Evolutionary conservation across 2,113 vertebrate species (phyloP).

Genomic region (Notechis scutatus): DNA sequence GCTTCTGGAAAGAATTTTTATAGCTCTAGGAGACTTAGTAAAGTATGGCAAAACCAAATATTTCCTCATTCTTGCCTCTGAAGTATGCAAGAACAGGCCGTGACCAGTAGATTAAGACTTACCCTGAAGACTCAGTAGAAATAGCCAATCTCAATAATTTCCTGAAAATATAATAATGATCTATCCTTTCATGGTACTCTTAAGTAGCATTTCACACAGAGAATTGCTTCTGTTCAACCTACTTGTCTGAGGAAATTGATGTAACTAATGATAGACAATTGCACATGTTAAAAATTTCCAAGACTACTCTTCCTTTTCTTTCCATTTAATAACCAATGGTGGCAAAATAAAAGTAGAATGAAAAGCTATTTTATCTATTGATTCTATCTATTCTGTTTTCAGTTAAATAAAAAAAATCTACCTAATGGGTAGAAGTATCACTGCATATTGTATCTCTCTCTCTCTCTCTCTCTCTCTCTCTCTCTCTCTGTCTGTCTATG

Average conservation of each 20-base stretch:
- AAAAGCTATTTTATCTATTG: background rate
- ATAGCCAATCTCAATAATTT: slow-evolving; percentile 14
- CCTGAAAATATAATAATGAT: slow-evolving; percentile 12
- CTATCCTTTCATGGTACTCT: background rate
- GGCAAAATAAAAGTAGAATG: background rate
- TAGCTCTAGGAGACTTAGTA: background rate
- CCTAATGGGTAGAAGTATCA: background rate
- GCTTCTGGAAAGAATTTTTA: slow-evolving; percentile 7
- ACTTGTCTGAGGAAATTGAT: slow-evolving; percentile 21
- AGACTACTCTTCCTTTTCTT: background rate
- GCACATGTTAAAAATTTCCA: background rate
- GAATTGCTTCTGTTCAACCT: background rate
- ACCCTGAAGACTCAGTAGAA: slow-evolving; percentile 1
- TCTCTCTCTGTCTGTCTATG: too few relatives aligned
- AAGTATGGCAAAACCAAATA: background rate
- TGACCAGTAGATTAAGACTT: slow-evolving; percentile 12
- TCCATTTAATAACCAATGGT: background rate
- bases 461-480: too few relatives aligned
- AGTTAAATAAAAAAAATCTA: background rate
- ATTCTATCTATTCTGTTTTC: background rate
- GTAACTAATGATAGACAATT: background rate
- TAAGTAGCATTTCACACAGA: slow-evolving; percentile 1
- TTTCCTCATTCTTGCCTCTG: background rate
- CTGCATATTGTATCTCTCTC: background rate
- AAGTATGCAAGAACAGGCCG: background rate